Conservation (phyloP, 2,888 invertebrate genomes). For the Caenorhabditis doughertyi region DNA sequence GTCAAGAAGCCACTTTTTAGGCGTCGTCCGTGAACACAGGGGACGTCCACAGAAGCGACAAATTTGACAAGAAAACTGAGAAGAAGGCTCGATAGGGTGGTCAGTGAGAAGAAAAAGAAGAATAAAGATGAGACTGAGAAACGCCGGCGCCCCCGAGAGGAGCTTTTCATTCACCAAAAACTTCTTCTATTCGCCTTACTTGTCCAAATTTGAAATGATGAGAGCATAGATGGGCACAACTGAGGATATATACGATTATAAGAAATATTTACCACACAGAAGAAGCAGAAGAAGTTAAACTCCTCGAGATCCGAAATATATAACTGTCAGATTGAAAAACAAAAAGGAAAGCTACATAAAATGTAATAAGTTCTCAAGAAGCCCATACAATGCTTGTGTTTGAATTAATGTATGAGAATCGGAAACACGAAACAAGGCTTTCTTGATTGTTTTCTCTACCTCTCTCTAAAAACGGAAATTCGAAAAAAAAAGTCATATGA, state of each 20-base stretch:
- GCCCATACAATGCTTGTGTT: not conserved
- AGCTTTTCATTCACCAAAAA: slow-evolving; percentile 23
- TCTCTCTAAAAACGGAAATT: slow-evolving; percentile 21
- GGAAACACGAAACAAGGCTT: slow-evolving; percentile 18
- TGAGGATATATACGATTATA: not conserved
- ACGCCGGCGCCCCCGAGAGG: slow-evolving; percentile 31
- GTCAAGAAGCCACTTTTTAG: slow-evolving; percentile 8
- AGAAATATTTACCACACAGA: not conserved
- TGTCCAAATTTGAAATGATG: slow-evolving; percentile 43
- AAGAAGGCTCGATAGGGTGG: slow-evolving; percentile 13
- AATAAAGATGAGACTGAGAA: slow-evolving; percentile 41
- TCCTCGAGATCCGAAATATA: slow-evolving; percentile 20
- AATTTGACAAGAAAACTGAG: slow-evolving; percentile 47
- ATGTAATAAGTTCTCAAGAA: not conserved
- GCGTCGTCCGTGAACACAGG: slow-evolving; percentile 37
- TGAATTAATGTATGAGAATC: not conserved
- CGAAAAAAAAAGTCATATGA: not conserved
- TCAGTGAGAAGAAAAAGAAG: slow-evolving; percentile 35
- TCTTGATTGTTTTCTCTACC: slow-evolving; percentile 35
- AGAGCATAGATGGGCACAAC: slow-evolving; percentile 22
- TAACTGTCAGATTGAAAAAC: slow-evolving; percentile 6
- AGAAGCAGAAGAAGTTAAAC: not conserved
- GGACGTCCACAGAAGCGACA: slow-evolving; percentile 42
- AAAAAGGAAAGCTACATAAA: not conserved
- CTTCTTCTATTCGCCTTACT: slow-evolving; percentile 27